A percentile compares a stretch with the other conserved stretches of the same genome.
Evolutionary conservation across 2,113 vertebrate species (phyloP).

Genomic region (Gyps fulvus): DNA sequence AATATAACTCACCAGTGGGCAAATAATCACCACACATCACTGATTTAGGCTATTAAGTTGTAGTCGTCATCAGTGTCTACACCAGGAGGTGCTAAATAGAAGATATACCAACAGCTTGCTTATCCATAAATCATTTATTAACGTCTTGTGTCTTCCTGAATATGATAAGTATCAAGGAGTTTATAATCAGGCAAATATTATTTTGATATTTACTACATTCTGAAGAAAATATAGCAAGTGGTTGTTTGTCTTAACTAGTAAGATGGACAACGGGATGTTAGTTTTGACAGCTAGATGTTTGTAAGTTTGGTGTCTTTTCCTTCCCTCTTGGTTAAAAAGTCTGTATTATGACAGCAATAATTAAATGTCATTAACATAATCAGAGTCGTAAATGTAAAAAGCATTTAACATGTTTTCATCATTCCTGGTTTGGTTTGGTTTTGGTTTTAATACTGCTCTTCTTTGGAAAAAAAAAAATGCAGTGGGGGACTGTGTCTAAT

Average conservation of each 20-base stretch:
- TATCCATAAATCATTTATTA: neutral
- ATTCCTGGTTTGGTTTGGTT: neutral
- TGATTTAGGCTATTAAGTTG: neutral
- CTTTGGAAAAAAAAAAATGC: neutral
- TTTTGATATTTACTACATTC: neutral
- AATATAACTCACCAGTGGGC: neutral
- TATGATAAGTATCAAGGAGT: neutral
- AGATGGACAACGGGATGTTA: neutral
- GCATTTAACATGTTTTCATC: neutral
- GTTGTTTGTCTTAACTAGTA: neutral
- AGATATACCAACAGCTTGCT: neutral
- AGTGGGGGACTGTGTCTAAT: neutral
- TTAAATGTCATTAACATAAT: neutral
- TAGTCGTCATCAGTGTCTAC: neutral
- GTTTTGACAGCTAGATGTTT: neutral
- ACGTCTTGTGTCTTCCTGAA: neutral
- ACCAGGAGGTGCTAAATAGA: neutral
- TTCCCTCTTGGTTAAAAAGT: neutral
- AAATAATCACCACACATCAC: neutral
- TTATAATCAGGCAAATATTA: neutral
- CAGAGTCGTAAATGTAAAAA: neutral
- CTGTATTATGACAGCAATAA: neutral
- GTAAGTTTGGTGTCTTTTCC: neutral
- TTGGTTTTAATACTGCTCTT: neutral
- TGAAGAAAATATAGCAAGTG: neutral